These are phyloP conservation scores for Benthosema pterotum DNA, from an alignment of 2,797 vertebrate species.

Conservation along the genomic window DNA sequence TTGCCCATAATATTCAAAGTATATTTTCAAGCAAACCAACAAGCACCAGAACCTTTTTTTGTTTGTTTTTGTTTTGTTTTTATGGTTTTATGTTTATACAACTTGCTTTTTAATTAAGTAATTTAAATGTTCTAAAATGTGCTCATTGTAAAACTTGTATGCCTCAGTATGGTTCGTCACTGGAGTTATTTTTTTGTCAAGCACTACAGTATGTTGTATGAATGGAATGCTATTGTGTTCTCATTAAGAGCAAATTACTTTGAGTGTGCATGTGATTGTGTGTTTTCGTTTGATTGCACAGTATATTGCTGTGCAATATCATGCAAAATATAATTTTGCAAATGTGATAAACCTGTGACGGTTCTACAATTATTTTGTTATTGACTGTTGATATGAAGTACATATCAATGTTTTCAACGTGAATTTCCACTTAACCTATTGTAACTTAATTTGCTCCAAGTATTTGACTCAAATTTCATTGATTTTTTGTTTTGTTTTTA, in stretches of 20 bases:
- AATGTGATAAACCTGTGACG: conserved; percentile 13
- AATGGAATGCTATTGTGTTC: background rate
- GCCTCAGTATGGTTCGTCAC: conserved; percentile 3
- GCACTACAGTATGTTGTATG: background rate
- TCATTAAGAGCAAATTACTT: background rate
- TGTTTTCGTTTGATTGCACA: conserved; percentile 13
- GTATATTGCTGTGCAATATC: background rate
- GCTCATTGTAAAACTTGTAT: background rate
- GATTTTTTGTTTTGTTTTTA: conserved; percentile 7
- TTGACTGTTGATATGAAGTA: conserved; percentile 9
- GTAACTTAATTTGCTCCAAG: conserved; percentile 6
- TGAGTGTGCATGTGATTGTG: conserved; percentile 11
- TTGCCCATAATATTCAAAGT: background rate
- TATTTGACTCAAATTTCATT: conserved; percentile 5
- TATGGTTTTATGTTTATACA: background rate
- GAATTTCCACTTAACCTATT: conserved; percentile 1
- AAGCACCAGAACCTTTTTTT: conserved; percentile 9
- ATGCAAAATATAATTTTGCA: conserved; percentile 1
- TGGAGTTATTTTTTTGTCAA: background rate
- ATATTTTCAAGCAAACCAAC: conserved; percentile 28
- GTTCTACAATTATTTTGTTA: background rate
- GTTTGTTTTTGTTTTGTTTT: no score
- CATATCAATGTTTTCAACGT: conserved; percentile 11
- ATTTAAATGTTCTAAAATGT: conserved; percentile 7
- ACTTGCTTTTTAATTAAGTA: conserved; percentile 4